Conservation (phyloP, 2,797 vertebrate genomes). For the Adrianichthys oophorus region DNA sequence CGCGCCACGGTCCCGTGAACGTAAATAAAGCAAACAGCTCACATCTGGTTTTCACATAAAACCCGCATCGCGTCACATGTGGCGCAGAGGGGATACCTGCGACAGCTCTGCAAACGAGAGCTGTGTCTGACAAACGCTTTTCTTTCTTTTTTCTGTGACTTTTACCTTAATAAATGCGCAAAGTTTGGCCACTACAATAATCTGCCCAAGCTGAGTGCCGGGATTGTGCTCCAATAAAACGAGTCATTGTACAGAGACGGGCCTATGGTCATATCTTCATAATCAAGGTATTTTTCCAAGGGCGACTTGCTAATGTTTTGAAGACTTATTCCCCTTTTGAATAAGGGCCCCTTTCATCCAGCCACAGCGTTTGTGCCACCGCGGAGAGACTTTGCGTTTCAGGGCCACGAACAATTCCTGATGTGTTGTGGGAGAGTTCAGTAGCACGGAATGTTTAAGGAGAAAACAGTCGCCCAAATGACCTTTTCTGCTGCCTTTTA, state of each 20-base stretch:
- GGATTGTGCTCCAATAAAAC: constrained; percentile 64
- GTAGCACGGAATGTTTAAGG: constrained; percentile 74
- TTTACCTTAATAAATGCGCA: background rate
- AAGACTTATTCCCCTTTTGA: constrained; percentile 72
- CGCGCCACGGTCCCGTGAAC: constrained; percentile 73
- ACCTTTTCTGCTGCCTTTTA: constrained; percentile 38
- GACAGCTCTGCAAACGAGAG: constrained; percentile 23
- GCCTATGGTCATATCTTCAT: constrained; percentile 70
- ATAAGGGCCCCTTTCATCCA: constrained; percentile 78
- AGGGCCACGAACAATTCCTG: constrained; percentile 82
- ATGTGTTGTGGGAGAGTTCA: constrained; percentile 81
- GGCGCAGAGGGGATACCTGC: constrained; percentile 49
- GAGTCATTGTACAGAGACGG: constrained; percentile 58
- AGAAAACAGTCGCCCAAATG: constrained; percentile 69
- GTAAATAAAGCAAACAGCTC: constrained; percentile 86
- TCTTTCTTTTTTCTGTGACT: background rate
- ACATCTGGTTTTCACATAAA: constrained; percentile 90
- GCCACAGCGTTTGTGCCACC: constrained; percentile 79
- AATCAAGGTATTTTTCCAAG: constrained; percentile 73
- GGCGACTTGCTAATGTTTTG: constrained; percentile 75
- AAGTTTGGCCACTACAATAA: constrained; percentile 41
- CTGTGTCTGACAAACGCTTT: constrained; percentile 7
- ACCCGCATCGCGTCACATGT: constrained; percentile 52
- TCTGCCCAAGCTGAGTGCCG: constrained; percentile 32
- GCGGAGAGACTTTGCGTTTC: constrained; percentile 78